A percentile compares a stretch with the other conserved stretches of the same genome.
These are phyloP conservation scores for Trogon melanurus DNA, from an alignment of 2,113 vertebrate genomes.

Conservation along the genomic window DNA sequence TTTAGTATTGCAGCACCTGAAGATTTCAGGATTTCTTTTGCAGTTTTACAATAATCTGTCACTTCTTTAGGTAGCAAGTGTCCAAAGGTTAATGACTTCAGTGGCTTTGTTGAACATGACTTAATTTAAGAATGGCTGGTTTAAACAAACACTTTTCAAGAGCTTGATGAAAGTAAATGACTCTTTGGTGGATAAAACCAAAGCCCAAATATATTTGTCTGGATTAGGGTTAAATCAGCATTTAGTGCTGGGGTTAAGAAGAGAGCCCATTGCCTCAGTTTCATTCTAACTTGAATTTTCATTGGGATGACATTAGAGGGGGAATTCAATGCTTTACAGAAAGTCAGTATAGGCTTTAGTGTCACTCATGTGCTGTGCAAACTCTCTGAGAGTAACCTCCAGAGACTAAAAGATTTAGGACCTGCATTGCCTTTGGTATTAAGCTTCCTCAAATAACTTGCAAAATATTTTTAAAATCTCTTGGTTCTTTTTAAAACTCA, in stretches of 20 bases:
- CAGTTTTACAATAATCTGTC: neutral
- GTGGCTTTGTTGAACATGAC: neutral
- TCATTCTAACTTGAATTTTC: neutral
- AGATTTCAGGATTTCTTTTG: neutral
- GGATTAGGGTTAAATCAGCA: neutral
- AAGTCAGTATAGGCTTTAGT: neutral
- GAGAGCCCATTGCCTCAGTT: neutral
- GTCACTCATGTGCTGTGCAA: neutral
- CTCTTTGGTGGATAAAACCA: neutral
- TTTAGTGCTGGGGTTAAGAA: neutral
- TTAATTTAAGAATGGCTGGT: neutral
- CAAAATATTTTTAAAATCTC: neutral
- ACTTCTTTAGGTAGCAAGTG: neutral
- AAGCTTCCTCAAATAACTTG: neutral
- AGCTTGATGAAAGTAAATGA: neutral
- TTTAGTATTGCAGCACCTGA: neutral
- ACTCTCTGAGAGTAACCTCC: neutral
- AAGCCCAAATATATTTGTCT: neutral
- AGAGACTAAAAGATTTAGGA: neutral
- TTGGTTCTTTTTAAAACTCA: neutral
- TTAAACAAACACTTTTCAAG: neutral
- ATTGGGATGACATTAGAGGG: neutral
- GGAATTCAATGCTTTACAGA: neutral
- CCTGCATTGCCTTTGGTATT: neutral
- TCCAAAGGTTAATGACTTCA: neutral